Conservation (phyloP, 2,113 vertebrate species). For the Trichechus manatus region DNA sequence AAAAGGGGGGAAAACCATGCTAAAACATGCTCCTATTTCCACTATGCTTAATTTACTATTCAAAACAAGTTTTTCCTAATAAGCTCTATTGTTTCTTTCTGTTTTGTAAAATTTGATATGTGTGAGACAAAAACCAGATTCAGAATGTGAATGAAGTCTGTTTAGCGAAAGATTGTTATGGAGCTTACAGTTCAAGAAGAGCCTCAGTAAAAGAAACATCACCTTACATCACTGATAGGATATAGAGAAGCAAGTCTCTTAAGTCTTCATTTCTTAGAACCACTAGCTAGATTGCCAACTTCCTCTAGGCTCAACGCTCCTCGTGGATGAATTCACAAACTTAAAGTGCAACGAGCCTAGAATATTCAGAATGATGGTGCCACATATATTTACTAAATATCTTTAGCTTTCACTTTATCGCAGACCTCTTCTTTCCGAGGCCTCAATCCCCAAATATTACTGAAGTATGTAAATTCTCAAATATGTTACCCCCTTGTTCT, state of each 20-base stretch:
- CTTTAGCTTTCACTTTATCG: constrained; percentile 16
- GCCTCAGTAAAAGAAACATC: constrained; percentile 64
- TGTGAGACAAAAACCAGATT: constrained; percentile 90
- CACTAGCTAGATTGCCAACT: background rate
- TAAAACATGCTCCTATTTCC: constrained; percentile 88
- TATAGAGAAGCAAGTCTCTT: constrained; percentile 23
- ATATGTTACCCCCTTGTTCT: background rate
- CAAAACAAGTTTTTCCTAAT: constrained; percentile 91
- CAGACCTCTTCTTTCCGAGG: background rate
- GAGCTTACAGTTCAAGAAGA: constrained; percentile 64
- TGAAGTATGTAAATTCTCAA: background rate
- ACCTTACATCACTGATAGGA: constrained; percentile 13
- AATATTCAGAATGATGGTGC: background rate
- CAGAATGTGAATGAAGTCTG: constrained; percentile 90
- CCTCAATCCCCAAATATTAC: background rate
- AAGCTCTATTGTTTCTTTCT: constrained; percentile 91
- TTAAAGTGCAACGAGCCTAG: background rate
- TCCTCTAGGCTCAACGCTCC: constrained; percentile 16
- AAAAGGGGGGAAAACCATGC: constrained; percentile 78
- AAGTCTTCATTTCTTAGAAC: constrained; percentile 50
- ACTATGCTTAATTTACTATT: constrained; percentile 89
- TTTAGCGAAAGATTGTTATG: constrained; percentile 74
- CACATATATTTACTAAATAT: background rate
- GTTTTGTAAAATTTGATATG: constrained; percentile 90
- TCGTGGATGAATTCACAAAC: background rate